Evolutionary conservation across 2,888 invertebrate genomes (phyloP), one percentile per base, ranked within the genome.

Genomic region (Argyra leucocephala): DNA sequence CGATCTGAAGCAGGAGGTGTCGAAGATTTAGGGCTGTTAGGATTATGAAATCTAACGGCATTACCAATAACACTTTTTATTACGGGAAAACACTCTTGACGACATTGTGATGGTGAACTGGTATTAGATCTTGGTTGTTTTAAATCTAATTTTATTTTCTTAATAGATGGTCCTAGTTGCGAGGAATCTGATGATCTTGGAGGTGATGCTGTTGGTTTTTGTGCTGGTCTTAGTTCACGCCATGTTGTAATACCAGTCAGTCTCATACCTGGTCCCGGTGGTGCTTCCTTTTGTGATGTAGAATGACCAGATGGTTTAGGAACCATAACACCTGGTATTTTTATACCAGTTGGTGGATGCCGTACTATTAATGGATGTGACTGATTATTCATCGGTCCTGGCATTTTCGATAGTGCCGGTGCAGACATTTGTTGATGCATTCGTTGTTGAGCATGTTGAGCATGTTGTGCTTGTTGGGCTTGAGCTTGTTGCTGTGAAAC

Each of bases 11-110:
- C 65, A 18, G 24, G 10, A 12, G 22, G 22, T 31, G 66, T 31
- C n/a, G 81, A n/a, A 9, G 37, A 36, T 62, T 57, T 69, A 63
- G 62, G 21, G 9, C 64, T 31, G n/a, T 57, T 22, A 23, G 22
- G 60, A 60, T 3, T 60, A 60, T 60, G 60, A 21, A 26, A 64
- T 57, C 63, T 18, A 22, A 65, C 65, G 1, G 71, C 70, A 61
- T 73, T 73, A 68, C 89, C 88, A 79, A 89, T 88, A 37, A 90
- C 87, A 73, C 87, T 89, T 67, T 88, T 86, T 67, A 90, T 90
- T 73, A 89, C 83, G 0, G 89, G 90, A 66, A 89, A 74, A 0
- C 88, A 88, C 0, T 87, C 88, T 61, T 66, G 65, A 22, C 64
- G 68, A 2, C 64, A 60, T 22, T 66, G 66, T 21, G 67, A 66